These are phyloP conservation scores for Turritopsis dohrnii DNA, from an alignment of 30 jellyfish, hydroid and myxozoan genomes.

Conservation along the genomic window DNA sequence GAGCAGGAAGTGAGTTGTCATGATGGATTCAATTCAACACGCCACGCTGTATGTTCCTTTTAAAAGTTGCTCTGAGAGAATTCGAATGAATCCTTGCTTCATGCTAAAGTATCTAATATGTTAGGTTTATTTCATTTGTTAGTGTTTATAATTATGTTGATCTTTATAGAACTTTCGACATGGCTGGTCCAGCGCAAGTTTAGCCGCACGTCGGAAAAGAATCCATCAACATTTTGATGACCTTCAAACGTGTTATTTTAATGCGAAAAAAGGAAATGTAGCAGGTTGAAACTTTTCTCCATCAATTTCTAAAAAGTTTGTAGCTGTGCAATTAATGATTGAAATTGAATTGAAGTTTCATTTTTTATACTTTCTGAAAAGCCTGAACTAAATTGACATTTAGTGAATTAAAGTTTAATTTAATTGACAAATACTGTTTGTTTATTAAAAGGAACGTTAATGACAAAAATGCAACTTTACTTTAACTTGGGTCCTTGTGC, in stretches of 20 bases:
- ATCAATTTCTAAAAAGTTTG: no score
- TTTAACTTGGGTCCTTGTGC: no score
- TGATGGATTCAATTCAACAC: constrained; percentile 78
- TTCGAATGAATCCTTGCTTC: background rate
- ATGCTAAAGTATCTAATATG: background rate
- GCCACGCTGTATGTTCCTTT: constrained; percentile 58
- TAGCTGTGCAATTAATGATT: no score
- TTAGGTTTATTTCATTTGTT: background rate
- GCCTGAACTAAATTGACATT: no score
- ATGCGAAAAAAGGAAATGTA: constrained; percentile 59
- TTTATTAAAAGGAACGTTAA: no score
- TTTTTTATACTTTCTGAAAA: no score
- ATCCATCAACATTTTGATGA: constrained; percentile 91
- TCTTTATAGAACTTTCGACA: constrained; percentile 23
- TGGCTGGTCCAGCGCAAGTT: constrained; percentile 72
- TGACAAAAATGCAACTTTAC: no score
- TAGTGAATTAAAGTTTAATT: no score
- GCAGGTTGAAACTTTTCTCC: background rate
- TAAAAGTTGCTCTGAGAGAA: background rate
- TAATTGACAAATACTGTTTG: no score
- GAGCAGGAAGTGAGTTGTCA: constrained; percentile 71
- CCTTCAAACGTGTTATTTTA: constrained; percentile 80
- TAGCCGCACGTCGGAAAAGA: constrained; percentile 90
- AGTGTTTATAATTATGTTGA: background rate
- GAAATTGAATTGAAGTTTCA: no score